phyloP scores from a whole-genome alignment of 2,888 invertebrate species.

The Magallana nippona region DNA sequence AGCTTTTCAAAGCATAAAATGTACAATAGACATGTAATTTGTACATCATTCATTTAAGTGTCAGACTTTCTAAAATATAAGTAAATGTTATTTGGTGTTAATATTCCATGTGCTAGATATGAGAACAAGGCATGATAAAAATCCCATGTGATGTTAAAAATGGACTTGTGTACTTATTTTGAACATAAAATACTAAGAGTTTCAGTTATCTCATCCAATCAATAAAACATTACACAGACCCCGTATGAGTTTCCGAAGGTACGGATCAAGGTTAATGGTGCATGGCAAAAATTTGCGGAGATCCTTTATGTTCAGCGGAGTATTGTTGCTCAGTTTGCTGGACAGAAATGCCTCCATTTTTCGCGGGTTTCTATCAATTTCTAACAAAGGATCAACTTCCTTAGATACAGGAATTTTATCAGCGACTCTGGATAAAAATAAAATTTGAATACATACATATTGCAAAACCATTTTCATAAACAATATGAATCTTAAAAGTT shows the following conservation, averaged over 20 bases:
- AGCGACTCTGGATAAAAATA: constrained; percentile 60
- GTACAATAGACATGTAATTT: too few species aligned
- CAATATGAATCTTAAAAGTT: not conserved
- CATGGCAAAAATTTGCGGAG: constrained; percentile 97
- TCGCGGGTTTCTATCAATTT: constrained; percentile 95
- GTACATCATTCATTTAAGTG: too few species aligned
- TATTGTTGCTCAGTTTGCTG: constrained; percentile 83
- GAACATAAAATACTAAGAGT: too few species aligned
- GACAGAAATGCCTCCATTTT: constrained; percentile 96
- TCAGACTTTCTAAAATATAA: too few species aligned
- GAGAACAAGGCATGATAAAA: too few species aligned
- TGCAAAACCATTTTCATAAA: too few species aligned
- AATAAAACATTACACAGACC: constrained; percentile 82
- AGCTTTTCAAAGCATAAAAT: too few species aligned
- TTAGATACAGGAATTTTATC: constrained; percentile 87
- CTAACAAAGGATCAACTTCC: constrained; percentile 92
- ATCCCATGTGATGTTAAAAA: too few species aligned
- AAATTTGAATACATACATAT: not conserved
- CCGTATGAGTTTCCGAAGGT: constrained; percentile 97
- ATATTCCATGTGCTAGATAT: too few species aligned
- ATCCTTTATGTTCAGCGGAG: constrained; percentile 80
- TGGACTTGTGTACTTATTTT: too few species aligned
- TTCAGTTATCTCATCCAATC: too few species aligned
- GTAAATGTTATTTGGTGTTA: too few species aligned
- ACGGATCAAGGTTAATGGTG: constrained; percentile 98